phyloP scores from a whole-genome alignment of 2,888 invertebrate species.

The Piscicola geometra region DNA sequence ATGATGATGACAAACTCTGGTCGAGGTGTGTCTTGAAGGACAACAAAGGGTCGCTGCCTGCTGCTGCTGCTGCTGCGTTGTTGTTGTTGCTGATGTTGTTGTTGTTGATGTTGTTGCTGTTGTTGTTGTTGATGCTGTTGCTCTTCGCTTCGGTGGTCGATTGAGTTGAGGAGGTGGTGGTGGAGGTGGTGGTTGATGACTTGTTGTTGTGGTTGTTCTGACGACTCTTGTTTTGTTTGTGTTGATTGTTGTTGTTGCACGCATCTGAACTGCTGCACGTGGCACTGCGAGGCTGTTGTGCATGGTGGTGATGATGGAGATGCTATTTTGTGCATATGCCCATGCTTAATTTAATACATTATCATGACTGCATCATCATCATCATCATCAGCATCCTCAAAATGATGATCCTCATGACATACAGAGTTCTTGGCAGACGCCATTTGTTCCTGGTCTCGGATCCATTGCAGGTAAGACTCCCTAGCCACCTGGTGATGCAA shows the following conservation, averaged over 20 bases:
- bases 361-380: not conserved
- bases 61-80: no score
- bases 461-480: constrained; percentile 77
- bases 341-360: not conserved
- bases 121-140: constrained; percentile 1
- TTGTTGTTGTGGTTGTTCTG: not conserved
- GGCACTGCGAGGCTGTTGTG: constrained; percentile 24
- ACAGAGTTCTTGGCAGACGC: constrained; percentile 46
- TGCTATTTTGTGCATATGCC: not conserved
- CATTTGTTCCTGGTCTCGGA: constrained; percentile 57
- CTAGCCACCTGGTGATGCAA: constrained; percentile 63
- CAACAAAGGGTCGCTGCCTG: no score
- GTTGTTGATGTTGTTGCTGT: not conserved
- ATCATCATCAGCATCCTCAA: constrained; percentile 4
- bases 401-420: not conserved
- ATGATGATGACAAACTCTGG: no score
- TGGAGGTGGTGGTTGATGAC: not conserved
- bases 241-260: no score
- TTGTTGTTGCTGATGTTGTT: no score
- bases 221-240: not conserved
- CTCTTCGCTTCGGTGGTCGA: not conserved
- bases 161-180: not conserved
- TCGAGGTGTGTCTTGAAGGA: no score
- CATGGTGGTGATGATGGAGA: not conserved
- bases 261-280: constrained; percentile 20